Base-by-base conservation (phyloP, 2,113 vertebrate species). In the Otolemur garnettii region DNA sequence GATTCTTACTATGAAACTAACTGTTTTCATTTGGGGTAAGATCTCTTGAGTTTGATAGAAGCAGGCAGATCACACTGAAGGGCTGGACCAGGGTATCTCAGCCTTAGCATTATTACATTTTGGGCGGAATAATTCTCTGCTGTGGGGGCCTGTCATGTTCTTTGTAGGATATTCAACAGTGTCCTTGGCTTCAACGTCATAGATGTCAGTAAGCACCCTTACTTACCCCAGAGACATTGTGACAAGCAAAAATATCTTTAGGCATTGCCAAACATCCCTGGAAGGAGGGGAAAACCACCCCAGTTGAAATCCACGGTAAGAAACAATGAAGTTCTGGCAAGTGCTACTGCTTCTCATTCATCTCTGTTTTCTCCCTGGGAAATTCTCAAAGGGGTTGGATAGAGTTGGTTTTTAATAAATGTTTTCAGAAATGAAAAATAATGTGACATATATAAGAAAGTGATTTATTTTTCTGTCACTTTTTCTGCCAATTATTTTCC, bases 401-500 rank as follows among this genome's bases (percentile, higher is more conserved):
- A 86, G 42, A 55, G 30, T 64, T 66, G 30, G 60, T 35, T n/a
- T 13, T 53, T 57, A 66, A 11, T 91, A 68, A 89, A 71, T 62
- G n/a, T 90, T 79, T 80, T 78, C 22, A 57, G 38, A 42, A n/a
- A 80, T 33, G 12, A 35, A 28, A 87, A 45, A 80, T 50, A 24
- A 85, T 7, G 18, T 38, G 28, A 68, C 14, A 71, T 84, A 81
- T 7, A 38, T 21, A 68, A 90, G 45, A 62, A 59, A 87, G 26
- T 87, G 33, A 72, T 64, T 91, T 87, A 4, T 62, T 95, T 94
- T 82, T 64, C 38, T 88, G 0, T 82, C 26, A 22, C 8, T 28
- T 94, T 92, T 33, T 74, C 28, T 90, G 35, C 28, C n/a, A 59
- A 15, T 68, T 42, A 60, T 91, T 95, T 87, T 30, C 19, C 38